A percentile compares a stretch with the other conserved stretches of the same genome.
Evolutionary conservation across 2,888 invertebrate species (phyloP).

Genomic region (Acronicta aceris): DNA sequence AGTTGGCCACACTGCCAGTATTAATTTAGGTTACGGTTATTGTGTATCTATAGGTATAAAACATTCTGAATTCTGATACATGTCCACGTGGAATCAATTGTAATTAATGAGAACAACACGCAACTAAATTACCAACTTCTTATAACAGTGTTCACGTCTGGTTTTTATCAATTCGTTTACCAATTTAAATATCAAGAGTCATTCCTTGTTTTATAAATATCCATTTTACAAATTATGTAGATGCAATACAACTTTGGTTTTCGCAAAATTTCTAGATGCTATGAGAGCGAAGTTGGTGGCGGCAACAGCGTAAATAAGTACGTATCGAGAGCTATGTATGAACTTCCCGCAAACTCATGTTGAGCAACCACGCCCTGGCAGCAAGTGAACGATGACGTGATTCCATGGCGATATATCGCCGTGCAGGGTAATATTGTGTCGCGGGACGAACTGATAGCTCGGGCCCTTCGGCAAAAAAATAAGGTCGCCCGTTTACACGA

Average conservation of each 20-base stretch:
- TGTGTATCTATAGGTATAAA: slow-evolving; percentile 11
- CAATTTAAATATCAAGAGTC: background rate
- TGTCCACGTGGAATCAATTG: background rate
- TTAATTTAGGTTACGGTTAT: slow-evolving; percentile 58
- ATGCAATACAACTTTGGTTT: background rate
- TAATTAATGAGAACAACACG: slow-evolving; percentile 7
- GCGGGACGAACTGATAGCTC: slow-evolving; percentile 82
- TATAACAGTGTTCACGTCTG: background rate
- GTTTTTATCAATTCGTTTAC: background rate
- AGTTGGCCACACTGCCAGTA: slow-evolving; percentile 58
- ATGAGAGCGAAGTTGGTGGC: slow-evolving; percentile 57
- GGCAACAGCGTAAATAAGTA: slow-evolving; percentile 58
- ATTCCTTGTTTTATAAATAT: background rate
- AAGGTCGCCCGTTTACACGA: slow-evolving; percentile 86
- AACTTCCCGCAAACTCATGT: slow-evolving; percentile 73
- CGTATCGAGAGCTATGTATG: slow-evolving; percentile 66
- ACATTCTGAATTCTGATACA: background rate
- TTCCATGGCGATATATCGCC: slow-evolving; percentile 84
- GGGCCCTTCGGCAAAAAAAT: slow-evolving; percentile 85
- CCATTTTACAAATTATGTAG: background rate
- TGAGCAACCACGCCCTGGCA: slow-evolving; percentile 73
- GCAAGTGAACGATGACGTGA: slow-evolving; percentile 84
- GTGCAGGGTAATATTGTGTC: slow-evolving; percentile 85
- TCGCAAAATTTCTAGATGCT: slow-evolving; percentile 38
- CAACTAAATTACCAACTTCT: background rate